Evolutionary conservation across 2,113 vertebrate species (phyloP).

Genomic region (Saccopteryx bilineata): DNA sequence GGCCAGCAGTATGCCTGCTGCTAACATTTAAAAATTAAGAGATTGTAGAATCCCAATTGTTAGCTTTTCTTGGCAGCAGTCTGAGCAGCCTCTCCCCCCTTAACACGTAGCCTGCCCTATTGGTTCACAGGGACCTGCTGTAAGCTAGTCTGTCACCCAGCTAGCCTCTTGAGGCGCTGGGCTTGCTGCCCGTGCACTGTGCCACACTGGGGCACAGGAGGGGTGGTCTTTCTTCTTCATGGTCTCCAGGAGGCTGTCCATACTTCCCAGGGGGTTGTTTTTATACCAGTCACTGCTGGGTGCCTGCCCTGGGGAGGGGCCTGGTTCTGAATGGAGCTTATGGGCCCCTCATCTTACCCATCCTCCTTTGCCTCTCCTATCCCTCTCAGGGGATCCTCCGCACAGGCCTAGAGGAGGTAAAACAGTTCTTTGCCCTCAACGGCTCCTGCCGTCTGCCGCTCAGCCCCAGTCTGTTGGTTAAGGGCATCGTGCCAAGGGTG

Average conservation of each 20-base stretch:
- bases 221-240: neutral
- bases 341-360: neutral
- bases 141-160: rapidly evolving
- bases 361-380: neutral
- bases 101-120: neutral
- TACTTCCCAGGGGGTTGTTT: neutral
- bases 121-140: rapidly evolving
- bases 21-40: neutral
- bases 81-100: too few species aligned
- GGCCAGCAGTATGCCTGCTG: neutral
- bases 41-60: neutral
- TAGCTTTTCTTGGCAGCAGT: neutral
- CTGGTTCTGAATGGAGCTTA: neutral
- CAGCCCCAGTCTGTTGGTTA: conserved; percentile 95
- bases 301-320: neutral
- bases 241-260: neutral
- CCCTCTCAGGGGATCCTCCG: conserved; percentile 90
- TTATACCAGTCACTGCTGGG: neutral
- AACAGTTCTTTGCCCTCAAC: conserved; percentile 93
- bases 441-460: conserved; percentile 96
- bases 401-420: conserved; percentile 93
- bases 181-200: rapidly evolving
- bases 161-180: neutral
- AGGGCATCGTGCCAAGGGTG: conserved; percentile 95
- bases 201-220: neutral